Conservation (phyloP, 2,888 invertebrate species). For the Tetrapedia diversipes region DNA sequence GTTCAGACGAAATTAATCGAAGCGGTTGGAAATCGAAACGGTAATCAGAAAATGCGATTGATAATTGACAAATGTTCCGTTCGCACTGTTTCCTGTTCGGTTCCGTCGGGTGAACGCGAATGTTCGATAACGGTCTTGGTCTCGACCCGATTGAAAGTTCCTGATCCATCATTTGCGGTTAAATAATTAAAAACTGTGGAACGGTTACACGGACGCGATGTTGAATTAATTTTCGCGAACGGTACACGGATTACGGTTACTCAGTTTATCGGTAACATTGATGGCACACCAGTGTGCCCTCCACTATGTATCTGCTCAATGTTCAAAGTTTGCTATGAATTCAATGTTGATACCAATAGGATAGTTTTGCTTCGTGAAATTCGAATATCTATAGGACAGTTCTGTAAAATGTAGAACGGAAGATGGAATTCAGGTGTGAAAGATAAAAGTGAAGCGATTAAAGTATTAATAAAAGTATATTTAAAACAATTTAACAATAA, state of each 20-base stretch:
- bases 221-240: neutral
- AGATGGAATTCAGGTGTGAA: no score
- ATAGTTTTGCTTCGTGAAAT: no score
- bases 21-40: neutral
- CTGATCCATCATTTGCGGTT: neutral
- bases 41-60: constrained; percentile 18
- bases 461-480: no score
- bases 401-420: no score
- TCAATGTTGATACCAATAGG: neutral
- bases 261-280: neutral
- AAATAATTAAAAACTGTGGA: neutral
- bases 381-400: no score
- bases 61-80: constrained; percentile 8
- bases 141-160: neutral
- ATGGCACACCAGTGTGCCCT: no score
- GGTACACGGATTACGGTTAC: neutral
- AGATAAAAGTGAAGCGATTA: no score
- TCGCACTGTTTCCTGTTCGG: neutral
- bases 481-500: no score
- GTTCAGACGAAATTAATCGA: constrained; percentile 23
- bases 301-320: no score
- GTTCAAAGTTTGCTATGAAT: no score
- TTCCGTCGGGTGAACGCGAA: neutral
- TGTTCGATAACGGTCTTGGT: neutral
- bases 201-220: neutral